These are phyloP conservation scores for Misgurnus anguillicaudatus DNA, from an alignment of 2,113 vertebrate genomes.

Conservation along the genomic window DNA sequence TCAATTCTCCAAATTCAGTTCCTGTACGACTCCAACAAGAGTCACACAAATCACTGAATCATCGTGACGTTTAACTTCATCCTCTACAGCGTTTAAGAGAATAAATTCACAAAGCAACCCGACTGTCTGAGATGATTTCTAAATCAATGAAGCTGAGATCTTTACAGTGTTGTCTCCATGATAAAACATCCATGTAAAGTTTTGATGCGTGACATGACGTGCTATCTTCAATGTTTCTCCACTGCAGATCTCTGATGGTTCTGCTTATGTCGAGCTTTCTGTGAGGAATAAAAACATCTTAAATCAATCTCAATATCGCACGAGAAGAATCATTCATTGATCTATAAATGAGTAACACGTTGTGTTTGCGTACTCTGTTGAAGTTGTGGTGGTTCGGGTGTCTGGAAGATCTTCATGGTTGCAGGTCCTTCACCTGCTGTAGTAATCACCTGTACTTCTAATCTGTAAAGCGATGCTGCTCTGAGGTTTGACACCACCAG, in stretches of 20 bases:
- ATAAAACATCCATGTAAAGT: too few relatives aligned
- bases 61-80: too few relatives aligned
- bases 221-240: slow-evolving; percentile 80
- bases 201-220: too few relatives aligned
- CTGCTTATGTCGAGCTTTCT: slow-evolving; percentile 84
- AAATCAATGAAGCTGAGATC: neutral
- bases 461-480: slow-evolving; percentile 84
- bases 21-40: too few relatives aligned
- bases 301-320: neutral
- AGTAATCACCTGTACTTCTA: slow-evolving; percentile 90
- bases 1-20: too few relatives aligned
- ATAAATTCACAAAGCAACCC: slow-evolving; percentile 53
- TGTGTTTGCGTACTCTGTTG: slow-evolving; percentile 79
- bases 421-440: slow-evolving; percentile 87
- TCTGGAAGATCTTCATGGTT: slow-evolving; percentile 85
- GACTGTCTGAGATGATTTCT: neutral
- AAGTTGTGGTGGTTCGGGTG: slow-evolving; percentile 74
- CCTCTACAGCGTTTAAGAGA: too few relatives aligned
- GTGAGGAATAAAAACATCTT: slow-evolving; percentile 30
- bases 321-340: too few relatives aligned
- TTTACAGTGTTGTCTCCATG: neutral
- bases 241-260: slow-evolving; percentile 80
- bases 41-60: too few relatives aligned
- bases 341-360: too few relatives aligned
- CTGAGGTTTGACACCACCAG: slow-evolving; percentile 86